Percentiles rank a stretch among this genome's conserved stretches.
Evolutionary conservation across 2,888 invertebrate species (phyloP).

Genomic region (Eupithecia vulgata): DNA sequence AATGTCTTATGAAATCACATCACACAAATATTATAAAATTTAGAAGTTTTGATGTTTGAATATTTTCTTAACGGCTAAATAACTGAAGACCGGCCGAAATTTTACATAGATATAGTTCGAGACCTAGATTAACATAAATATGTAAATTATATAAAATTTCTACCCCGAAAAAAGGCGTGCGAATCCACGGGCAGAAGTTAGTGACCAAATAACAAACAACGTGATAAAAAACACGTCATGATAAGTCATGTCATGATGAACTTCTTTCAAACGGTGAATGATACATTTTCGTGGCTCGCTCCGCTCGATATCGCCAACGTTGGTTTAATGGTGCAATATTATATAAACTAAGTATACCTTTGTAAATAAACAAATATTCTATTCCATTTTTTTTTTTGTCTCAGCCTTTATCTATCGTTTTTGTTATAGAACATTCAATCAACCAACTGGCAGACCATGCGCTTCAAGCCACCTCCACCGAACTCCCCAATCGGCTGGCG

Average conservation of each 20-base stretch:
- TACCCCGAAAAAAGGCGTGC: no score
- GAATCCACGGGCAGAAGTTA: background rate
- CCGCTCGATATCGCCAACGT: no score
- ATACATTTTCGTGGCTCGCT: background rate
- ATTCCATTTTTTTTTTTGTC: no score
- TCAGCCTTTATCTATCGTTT: slow-evolving; percentile 10
- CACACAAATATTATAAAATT: background rate
- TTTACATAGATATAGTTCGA: background rate
- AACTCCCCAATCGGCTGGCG: slow-evolving; percentile 99
- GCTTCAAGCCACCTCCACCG: slow-evolving; percentile 99
- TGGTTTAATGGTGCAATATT: no score
- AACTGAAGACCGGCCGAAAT: background rate
- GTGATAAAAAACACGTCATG: no score
- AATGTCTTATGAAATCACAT: background rate
- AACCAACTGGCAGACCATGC: slow-evolving; percentile 99
- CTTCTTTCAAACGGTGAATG: background rate
- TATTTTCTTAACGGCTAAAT: background rate
- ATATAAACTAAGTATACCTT: no score
- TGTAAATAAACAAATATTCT: no score
- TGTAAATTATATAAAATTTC: no score
- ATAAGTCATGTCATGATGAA: background rate
- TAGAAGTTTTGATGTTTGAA: background rate
- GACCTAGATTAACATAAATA: no score
- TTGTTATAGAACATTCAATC: slow-evolving; percentile 96
- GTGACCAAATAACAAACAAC: background rate